Base-by-base conservation (phyloP, 1,140 invertebrate species). In the Apocrypta bakeri region DNA sequence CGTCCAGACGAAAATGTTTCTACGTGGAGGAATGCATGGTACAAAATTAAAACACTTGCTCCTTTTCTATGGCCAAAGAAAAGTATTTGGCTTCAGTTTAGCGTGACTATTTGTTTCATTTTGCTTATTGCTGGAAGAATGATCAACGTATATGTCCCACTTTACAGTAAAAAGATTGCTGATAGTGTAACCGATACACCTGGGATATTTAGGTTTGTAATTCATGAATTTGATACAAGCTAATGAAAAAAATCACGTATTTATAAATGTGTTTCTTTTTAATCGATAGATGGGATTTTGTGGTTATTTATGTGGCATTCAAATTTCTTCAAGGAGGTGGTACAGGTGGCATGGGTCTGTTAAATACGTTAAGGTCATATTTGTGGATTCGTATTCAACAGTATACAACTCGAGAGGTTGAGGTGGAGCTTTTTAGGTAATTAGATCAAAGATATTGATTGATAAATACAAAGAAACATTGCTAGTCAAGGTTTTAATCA, bases 1-100 rank as follows among this genome's bases (percentile, higher is more conserved):
- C 92, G 93, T 81, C 86, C 73, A 12, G 87, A 88, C 84, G 94
- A 95, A 33, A 94, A 94, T 87, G 90, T 91, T 74, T 97, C 97
- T n/a, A 95, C 97, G 68, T 98, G 97, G 94, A 92, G 92, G 69
- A 97, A 97, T 91, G 92, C 94, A 0, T 96, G 94, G 92, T 93
- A 94, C 85, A 98, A 98, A 91, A 90, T 97, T 9, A 95, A 94
- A 87, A 95, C 94, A 0, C 94, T 99, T 29, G 89, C 95, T 71
- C 98, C 98, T 1, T 99, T 98, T 91, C 92, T 99, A n/a, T 99
- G 98, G 98, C 98, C 98, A 0, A 96, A 95, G 84, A 97, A 96
- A 83, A 95, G 95, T 89, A 72, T 93, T 3, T 87, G 93, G 0
- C 93, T 99, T 8, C 98, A 99, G 90, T 84, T 97, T 0, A 93